Evolutionary conservation across 2,797 vertebrate species (phyloP), one percentile per base, ranked within the genome.

Genomic region (Enteromius argenteus): DNA sequence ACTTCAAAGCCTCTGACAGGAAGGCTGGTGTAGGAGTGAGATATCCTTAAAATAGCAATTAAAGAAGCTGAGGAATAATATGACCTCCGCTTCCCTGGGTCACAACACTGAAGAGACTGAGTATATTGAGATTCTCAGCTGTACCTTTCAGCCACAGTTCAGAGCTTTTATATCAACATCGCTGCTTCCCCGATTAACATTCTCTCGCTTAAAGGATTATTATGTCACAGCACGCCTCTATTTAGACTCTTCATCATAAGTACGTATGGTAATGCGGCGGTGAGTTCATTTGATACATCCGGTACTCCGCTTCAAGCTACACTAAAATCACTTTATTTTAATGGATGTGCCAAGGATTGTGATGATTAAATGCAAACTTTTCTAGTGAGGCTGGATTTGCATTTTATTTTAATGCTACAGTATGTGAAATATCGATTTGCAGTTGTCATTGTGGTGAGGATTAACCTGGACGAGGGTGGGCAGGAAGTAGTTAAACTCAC

Each of bases 21-120:
- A 86, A 86, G 86, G 76, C 79, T 81, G 85, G 85, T 83, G 85
- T 85, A 87, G 85, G 88, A 83, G 86, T 86, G 86, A 89, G 87
- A 86, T 85, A 88, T 88, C 83, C 86, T 90, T 87, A 90, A 90
- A 90, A 88, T 88, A 88, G 87, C 88, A 88, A 90, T 90, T 90
- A 90, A 89, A 88, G 74, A 68, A 87, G 82, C 82, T 77, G 85
- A 85, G 80, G 83, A 88, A 87, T 86, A 79, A 85, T 86, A 79
- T 85, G 88, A 83, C 90, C 86, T 32, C 87, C n/a, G 79, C 78
- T 91, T 90, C 69, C 60, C 56, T 79, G 84, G 89, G 85, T 87
- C 84, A 85, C 82, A 84, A 84, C 80, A 81, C 85, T 87, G 90
- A 85, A 85, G 67, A 88, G 30, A 84, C 85, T 86, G 86, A 86